Base-by-base conservation (phyloP, 2,797 vertebrate species). In the Arctocebus calabarensis region DNA sequence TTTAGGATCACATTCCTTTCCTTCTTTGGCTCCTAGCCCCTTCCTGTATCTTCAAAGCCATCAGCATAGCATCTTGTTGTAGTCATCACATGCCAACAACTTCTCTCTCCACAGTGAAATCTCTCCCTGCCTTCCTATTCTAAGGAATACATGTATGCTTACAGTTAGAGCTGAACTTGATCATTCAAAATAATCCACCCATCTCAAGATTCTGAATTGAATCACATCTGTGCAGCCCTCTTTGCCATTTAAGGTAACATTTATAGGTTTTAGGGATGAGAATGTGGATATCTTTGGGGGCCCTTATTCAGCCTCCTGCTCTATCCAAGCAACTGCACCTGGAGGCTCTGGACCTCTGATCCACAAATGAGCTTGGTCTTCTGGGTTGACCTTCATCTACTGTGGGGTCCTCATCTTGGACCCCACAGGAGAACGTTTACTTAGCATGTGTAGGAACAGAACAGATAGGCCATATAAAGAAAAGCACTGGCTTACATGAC, bases 91-190 rank as follows among this genome's bases (percentile, higher is more conserved):
- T 6, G 2, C 16, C 7, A 29, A 23, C 1, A 5, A 43, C 29
- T 74, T 70, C 40, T 52, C 34, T 59, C 34, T 43, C 57, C 77
- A 43, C 6, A 10, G 2, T 55, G 6, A 11, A 16, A 20, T 84
- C 52, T 92, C 57, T 34, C 45, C 32, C 48, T 91, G 75, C 52
- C 62, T 85, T 81, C 34, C 73, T 85, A 22, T 74, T 48, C 22
- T 4, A 81, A 59, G 59, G 59, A 19, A 20, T 68, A 91, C 2
- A 5, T 22, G 19, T 20, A 14, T 1, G 29, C 55, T 64, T 22
- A 14, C 48, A 29, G 59, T 71, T 5, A 43, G 55, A 48, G 27
- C 3, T 40, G 22, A 40, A 43, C 23, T 61, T 13, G 37, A 57
- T 57, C 57, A 84, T 57, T n/a, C 27, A 52, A 62, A 84, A 87